These are phyloP conservation scores for Anisognathus igniventris DNA, from an alignment of 2,797 vertebrate species.

Conservation along the genomic window DNA sequence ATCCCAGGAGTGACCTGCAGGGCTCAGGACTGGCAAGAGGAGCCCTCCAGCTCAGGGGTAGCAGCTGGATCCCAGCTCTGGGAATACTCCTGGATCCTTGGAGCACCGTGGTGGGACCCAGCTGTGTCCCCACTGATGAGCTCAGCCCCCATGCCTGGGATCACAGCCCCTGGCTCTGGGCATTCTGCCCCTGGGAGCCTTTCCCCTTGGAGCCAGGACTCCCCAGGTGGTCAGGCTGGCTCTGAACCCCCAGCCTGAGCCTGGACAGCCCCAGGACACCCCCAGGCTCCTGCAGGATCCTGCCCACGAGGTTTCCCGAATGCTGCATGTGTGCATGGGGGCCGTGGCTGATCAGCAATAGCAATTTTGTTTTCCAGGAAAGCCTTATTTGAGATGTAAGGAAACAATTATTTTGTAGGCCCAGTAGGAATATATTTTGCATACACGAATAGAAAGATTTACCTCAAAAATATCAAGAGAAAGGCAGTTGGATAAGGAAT, in stretches of 20 bases:
- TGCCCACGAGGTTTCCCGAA: conserved; percentile 14
- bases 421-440: conserved; percentile 50
- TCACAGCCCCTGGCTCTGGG: neutral
- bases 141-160: rapidly evolving
- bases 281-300: neutral
- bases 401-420: conserved; percentile 55
- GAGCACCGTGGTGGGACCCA: neutral
- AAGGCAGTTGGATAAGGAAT: neutral
- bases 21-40: neutral
- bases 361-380: conserved; percentile 59
- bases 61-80: rapidly evolving
- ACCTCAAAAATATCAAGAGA: conserved; percentile 59
- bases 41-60: neutral
- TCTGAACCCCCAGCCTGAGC: neutral
- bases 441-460: conserved; percentile 51
- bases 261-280: neutral
- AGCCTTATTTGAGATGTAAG: conserved; percentile 66
- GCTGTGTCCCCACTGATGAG: rapidly evolving
- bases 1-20: neutral
- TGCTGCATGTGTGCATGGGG: conserved; percentile 77
- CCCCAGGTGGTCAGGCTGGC: neutral
- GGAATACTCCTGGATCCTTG: neutral
- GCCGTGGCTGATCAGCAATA: conserved; percentile 44
- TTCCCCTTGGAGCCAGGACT: neutral
- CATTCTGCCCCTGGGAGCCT: neutral